Conservation (phyloP, 2,888 invertebrate species). For the Chymomyza amoena region DNA sequence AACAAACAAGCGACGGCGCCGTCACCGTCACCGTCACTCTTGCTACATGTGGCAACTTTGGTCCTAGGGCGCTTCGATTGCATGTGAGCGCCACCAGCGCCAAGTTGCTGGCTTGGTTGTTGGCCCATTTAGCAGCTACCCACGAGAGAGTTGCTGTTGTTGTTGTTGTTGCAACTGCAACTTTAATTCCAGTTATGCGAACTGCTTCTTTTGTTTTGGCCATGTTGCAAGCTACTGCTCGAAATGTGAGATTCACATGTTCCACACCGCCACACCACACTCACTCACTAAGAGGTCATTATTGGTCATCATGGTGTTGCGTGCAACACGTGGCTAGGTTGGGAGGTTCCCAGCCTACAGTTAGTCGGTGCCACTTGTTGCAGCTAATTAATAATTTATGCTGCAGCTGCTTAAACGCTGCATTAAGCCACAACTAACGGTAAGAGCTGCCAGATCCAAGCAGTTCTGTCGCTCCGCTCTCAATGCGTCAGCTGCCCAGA, state of each 20-base stretch:
- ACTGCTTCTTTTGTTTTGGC: constrained; percentile 54
- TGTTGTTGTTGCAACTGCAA: constrained; percentile 32
- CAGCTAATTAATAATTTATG: constrained; percentile 65
- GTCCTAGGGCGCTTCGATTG: constrained; percentile 53
- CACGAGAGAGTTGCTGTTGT: constrained; percentile 54
- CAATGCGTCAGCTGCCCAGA: constrained; percentile 3
- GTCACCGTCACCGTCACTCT: background rate
- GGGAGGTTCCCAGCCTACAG: background rate
- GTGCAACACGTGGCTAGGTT: background rate
- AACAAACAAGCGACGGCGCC: background rate
- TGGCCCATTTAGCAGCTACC: constrained; percentile 67
- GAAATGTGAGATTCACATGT: constrained; percentile 36
- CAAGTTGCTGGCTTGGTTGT: constrained; percentile 14
- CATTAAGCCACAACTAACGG: constrained; percentile 17
- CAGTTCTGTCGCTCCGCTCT: constrained; percentile 26
- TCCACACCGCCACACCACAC: too few species aligned
- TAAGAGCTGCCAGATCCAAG: constrained; percentile 29
- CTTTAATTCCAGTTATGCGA: constrained; percentile 71
- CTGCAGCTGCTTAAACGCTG: constrained; percentile 62
- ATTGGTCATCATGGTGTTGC: constrained; percentile 60
- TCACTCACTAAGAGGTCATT: constrained; percentile 46
- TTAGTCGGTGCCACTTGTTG: background rate
- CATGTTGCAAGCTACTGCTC: constrained; percentile 20
- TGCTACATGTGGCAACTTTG: background rate
- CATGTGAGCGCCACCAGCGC: constrained; percentile 42